A percentile compares a stretch with the other conserved stretches of the same genome.
These are phyloP conservation scores for Pemphigus obesinymphae DNA, from an alignment of 1,140 invertebrate genomes.

Conservation along the genomic window DNA sequence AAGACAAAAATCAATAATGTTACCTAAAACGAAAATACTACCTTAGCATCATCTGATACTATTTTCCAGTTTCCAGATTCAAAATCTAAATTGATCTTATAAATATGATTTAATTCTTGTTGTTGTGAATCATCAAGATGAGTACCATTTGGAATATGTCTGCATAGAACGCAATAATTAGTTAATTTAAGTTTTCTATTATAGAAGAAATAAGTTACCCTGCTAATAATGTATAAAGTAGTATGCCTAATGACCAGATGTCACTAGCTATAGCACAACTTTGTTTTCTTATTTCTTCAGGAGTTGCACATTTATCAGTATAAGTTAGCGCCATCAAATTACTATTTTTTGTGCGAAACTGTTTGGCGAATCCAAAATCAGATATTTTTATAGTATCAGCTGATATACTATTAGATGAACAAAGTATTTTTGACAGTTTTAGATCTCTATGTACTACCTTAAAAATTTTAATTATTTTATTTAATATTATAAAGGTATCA, in stretches of 20 bases:
- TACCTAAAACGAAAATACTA: no score
- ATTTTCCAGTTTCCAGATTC: slow-evolving; percentile 67
- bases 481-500: no score
- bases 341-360: slow-evolving; percentile 91
- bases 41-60: slow-evolving; percentile 78
- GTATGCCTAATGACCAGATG: slow-evolving; percentile 95
- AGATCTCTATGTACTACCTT: slow-evolving; percentile 90
- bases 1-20: no score
- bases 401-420: slow-evolving; percentile 72
- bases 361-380: slow-evolving; percentile 98
- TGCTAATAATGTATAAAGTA: slow-evolving; percentile 96
- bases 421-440: slow-evolving; percentile 96
- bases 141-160: slow-evolving; percentile 88
- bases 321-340: slow-evolving; percentile 99
- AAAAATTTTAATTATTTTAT: no score
- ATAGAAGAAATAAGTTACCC: slow-evolving; percentile 58
- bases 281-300: slow-evolving; percentile 94
- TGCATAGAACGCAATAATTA: slow-evolving; percentile 47
- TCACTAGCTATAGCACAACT: slow-evolving; percentile 98
- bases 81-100: slow-evolving; percentile 80
- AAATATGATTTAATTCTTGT: slow-evolving; percentile 85
- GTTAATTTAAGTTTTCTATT: neutral
- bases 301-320: slow-evolving; percentile 97
- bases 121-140: slow-evolving; percentile 85
- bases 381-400: slow-evolving; percentile 81